Conservation (phyloP, 1,140 invertebrate genomes). For the Drosophila arawakana region DNA sequence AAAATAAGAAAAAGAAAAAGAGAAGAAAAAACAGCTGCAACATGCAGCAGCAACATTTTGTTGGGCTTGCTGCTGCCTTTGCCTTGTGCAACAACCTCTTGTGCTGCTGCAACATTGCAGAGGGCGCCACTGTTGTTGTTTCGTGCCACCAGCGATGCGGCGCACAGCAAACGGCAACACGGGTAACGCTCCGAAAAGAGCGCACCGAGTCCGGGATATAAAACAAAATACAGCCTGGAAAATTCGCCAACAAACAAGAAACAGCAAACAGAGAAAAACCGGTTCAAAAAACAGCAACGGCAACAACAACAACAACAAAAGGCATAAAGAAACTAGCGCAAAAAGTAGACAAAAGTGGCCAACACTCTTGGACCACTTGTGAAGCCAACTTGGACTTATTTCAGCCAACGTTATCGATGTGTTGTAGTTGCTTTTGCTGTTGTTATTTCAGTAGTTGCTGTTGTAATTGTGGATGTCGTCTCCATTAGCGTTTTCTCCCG, state of each 20-base stretch:
- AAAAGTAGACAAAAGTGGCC: slow-evolving; percentile 68
- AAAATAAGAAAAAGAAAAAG: not conserved
- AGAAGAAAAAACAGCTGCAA: slow-evolving; percentile 68
- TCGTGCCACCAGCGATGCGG: slow-evolving; percentile 80
- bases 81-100: slow-evolving; percentile 57
- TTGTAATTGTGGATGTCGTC: slow-evolving; percentile 11
- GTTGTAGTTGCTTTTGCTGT: not conserved
- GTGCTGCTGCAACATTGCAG: slow-evolving; percentile 82
- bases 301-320: slow-evolving; percentile 37
- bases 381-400: slow-evolving; percentile 10
- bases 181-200: not conserved
- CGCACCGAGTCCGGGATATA: slow-evolving; percentile 65
- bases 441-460: not conserved
- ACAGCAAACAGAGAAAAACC: slow-evolving; percentile 54
- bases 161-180: slow-evolving; percentile 65
- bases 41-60: slow-evolving; percentile 71
- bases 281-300: slow-evolving; percentile 55
- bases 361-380: slow-evolving; percentile 40
- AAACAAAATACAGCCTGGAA: slow-evolving; percentile 52
- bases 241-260: slow-evolving; percentile 65
- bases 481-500: slow-evolving; percentile 26
- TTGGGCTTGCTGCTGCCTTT: not conserved
- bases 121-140: slow-evolving; percentile 84
- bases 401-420: slow-evolving; percentile 7
- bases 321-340: slow-evolving; percentile 71